Evolutionary conservation across 37 sponge, comb jelly and placozoan species (phyloP), one percentile per base, ranked within the genome.

Genomic region (Ephydatia muelleri): DNA sequence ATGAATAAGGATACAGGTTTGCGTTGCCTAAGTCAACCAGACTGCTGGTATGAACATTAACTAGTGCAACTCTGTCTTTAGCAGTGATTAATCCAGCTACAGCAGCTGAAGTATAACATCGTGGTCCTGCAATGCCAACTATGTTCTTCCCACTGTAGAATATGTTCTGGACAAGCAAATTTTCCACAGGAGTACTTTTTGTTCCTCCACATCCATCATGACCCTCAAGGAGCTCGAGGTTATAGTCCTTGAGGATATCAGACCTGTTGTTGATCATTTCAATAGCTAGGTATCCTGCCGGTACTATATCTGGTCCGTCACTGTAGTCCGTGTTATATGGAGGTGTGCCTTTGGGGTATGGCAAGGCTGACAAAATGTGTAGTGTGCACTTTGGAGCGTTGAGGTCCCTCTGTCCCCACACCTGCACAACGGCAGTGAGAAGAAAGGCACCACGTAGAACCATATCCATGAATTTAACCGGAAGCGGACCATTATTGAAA

Each of bases 91-190:
- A 30, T 13, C 74, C 38, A 14, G 80, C 25, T 11, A 29, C 75
- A 72, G 38, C 28, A 26, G 75, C 9, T 0, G 86, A 79, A 12
- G 29, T 5, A n/a, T 80, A 86, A 48, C 86, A 86, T 0, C 73
- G 67, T 35, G 86, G 86, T 65, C 86, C 86, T n/a, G 80, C 65
- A 4, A 73, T 73, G 9, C 86, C 86, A 43, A 43, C 47, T 43
- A 43, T 43, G 8, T 8, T 43, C 47, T 43, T 43, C 47, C 47
- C 47, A 43, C 47, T 43, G 47, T 43, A 43, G 47, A 43, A 43
- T 43, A 75, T 28, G 6, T 43, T 31, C 38, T 57, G 0, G 0
- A 83, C 38, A 36, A 83, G 75, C 3, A 43, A 43, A 43, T 11
- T 43, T 43, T 32, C 49, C 28, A 26, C 36, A 29, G 23, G 2